Conservation (phyloP, 2,797 vertebrate species). For the Podarcis siculus region DNA sequence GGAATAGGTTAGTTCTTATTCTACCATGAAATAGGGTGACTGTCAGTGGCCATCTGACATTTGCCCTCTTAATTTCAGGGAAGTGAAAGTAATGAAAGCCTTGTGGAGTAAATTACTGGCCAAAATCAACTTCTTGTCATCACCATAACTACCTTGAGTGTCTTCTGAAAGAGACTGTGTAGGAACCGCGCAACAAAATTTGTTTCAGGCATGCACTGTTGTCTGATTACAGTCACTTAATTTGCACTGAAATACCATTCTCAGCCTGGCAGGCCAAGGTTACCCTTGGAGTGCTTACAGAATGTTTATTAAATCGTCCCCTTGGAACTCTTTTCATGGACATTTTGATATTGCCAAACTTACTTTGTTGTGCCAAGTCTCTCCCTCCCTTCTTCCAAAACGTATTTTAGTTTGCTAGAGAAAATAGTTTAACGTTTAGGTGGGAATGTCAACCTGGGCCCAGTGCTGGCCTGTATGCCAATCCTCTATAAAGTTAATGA, state of each 20-base stretch:
- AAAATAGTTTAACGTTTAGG: neutral
- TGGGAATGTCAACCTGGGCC: neutral
- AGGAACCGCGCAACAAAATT: neutral
- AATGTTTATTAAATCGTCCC: neutral
- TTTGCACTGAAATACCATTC: slow-evolving; percentile 59
- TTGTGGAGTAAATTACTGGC: slow-evolving; percentile 17
- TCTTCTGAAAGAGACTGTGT: neutral
- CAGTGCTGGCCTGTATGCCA: neutral
- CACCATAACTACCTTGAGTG: neutral
- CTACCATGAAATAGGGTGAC: too few species aligned
- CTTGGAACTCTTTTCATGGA: neutral
- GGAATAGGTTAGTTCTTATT: too few species aligned
- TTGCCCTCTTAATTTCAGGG: rapidly evolving
- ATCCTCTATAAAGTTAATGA: neutral
- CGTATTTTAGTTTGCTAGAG: neutral
- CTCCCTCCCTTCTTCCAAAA: neutral
- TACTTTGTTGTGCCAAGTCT: neutral
- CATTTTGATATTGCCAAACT: neutral
- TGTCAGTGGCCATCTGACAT: neutral
- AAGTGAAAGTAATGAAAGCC: neutral
- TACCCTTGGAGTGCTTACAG: neutral
- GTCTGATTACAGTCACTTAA: slow-evolving; percentile 60
- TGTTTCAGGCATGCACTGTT: slow-evolving; percentile 39
- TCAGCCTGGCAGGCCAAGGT: slow-evolving; percentile 55
- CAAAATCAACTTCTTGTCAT: slow-evolving; percentile 29